Evolutionary conservation across 2,113 vertebrate genomes (phyloP).

Genomic region (Heptranchias perlo): DNA sequence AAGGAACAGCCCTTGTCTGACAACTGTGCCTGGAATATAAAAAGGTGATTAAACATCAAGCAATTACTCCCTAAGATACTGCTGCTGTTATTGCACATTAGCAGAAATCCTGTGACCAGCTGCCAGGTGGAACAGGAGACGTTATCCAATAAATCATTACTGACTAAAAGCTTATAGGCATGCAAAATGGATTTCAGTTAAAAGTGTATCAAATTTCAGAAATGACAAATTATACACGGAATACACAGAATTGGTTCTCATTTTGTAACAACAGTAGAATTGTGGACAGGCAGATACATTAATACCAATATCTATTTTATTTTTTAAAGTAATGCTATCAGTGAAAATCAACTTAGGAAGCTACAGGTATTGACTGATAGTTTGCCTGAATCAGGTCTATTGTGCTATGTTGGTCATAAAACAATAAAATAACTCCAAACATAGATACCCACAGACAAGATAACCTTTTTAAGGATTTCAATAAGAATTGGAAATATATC

Average conservation of each 20-base stretch:
- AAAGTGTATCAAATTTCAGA: conserved; percentile 22
- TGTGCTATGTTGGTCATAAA: not conserved
- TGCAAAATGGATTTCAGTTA: not conserved
- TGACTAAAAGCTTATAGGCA: not conserved
- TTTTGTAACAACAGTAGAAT: not conserved
- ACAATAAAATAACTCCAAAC: not conserved
- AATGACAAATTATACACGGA: not conserved
- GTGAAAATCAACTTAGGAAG: not conserved
- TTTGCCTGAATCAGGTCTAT: not conserved
- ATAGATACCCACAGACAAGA: not conserved
- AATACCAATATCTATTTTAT: not conserved
- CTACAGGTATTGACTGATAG: not conserved
- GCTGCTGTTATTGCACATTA: not conserved
- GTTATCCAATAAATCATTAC: conserved; percentile 27
- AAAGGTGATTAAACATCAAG: not conserved
- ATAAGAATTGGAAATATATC: too few species aligned
- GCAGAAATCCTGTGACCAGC: not conserved
- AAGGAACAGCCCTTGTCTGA: not conserved
- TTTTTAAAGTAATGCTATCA: not conserved
- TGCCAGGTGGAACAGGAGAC: conserved; percentile 17
- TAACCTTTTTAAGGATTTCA: not conserved
- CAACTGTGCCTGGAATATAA: not conserved
- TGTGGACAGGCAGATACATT: not conserved
- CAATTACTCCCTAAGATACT: not conserved
- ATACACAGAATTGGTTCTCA: not conserved